Evolutionary conservation across 64 coral and sea anemone species (phyloP), one percentile per base, ranked within the genome.

Genomic region (Hydrozoanthus tunicans): DNA sequence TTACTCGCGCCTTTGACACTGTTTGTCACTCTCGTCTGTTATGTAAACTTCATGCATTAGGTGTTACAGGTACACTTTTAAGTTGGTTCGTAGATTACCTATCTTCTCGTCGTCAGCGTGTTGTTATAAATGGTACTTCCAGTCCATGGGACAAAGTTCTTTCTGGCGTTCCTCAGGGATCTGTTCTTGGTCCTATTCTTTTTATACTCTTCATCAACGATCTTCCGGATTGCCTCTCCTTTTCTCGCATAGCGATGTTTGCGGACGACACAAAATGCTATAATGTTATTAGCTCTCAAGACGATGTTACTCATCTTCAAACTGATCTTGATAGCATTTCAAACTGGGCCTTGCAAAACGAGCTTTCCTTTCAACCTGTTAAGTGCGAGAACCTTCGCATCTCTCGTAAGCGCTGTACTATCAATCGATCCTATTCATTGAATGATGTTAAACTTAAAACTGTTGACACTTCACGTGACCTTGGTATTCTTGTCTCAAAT

Each of bases 401-500:
- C 26, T 67, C 82, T 69, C 82, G 82, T 43, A 86, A 86, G 63
- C 82, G 82, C 59, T 51, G 17, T 70, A 86, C 6, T 69, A 65
- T 55, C 6, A 9, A 70, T 56, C 68, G 82, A 69, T 86, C 82
- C 62, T 86, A 70, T 86, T 67, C 53, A 53, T 69, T 86, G 59
- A 86, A 86, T 69, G 82, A 54, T 8, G 82, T 86, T 11, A 1
- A 65, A 10, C 64, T 86, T 67, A 86, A 86, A 86, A 86, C 82
- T 56, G 82, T 86, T 69, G 63, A 8, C 53, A 13, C 64, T 69
- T 65, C 64, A 53, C 82, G 82, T 51, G 82, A 86, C 26, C 82
- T 86, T 67, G 64, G 82, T 53, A 53, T 86, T 67, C 62, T 52
- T 6, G 82, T 86, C 62, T 71, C 82, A 70, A 65, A 86, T 0